Evolutionary conservation across 2,888 invertebrate species (phyloP).

Genomic region (Embidobia sp.): DNA sequence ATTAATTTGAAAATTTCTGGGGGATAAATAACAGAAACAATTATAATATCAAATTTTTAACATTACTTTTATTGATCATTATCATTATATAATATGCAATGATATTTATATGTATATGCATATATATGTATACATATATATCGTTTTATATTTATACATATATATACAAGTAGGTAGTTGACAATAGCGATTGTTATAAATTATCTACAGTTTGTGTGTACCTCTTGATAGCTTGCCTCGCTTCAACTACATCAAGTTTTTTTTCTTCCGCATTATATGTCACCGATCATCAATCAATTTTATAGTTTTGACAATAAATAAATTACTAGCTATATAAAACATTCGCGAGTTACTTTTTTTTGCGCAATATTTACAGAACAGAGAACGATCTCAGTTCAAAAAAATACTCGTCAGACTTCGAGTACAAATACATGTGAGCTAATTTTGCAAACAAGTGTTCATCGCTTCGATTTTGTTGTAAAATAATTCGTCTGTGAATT

Average conservation of each 20-base stretch:
- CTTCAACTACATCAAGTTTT: slow-evolving; percentile 65
- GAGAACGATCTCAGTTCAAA: slow-evolving; percentile 68
- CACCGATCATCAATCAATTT: slow-evolving; percentile 65
- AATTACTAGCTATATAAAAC: slow-evolving; percentile 79
- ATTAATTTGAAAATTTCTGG: too few species aligned
- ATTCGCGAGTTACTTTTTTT: slow-evolving; percentile 70
- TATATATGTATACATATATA: slow-evolving; percentile 66
- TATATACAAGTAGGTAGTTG: slow-evolving; percentile 71
- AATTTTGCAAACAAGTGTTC: slow-evolving; percentile 59
- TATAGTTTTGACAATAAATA: slow-evolving; percentile 77
- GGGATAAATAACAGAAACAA: slow-evolving; percentile 18
- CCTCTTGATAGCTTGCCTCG: slow-evolving; percentile 66
- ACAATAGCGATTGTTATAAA: slow-evolving; percentile 80
- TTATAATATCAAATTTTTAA: slow-evolving; percentile 72
- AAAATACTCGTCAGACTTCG: slow-evolving; percentile 68
- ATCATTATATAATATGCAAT: slow-evolving; percentile 78
- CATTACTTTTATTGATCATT: slow-evolving; percentile 80
- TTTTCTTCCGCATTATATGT: slow-evolving; percentile 49
- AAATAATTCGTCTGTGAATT: slow-evolving; percentile 8
- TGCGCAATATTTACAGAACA: slow-evolving; percentile 77
- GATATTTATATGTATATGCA: slow-evolving; percentile 73
- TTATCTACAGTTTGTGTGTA: slow-evolving; percentile 78
- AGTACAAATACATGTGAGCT: slow-evolving; percentile 62
- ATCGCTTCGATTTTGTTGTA: slow-evolving; percentile 1
- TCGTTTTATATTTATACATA: slow-evolving; percentile 69